Percentiles rank a stretch among this genome's conserved stretches.
Evolutionary conservation across 2,797 vertebrate genomes (phyloP).

Genomic region (Myotis myotis): DNA sequence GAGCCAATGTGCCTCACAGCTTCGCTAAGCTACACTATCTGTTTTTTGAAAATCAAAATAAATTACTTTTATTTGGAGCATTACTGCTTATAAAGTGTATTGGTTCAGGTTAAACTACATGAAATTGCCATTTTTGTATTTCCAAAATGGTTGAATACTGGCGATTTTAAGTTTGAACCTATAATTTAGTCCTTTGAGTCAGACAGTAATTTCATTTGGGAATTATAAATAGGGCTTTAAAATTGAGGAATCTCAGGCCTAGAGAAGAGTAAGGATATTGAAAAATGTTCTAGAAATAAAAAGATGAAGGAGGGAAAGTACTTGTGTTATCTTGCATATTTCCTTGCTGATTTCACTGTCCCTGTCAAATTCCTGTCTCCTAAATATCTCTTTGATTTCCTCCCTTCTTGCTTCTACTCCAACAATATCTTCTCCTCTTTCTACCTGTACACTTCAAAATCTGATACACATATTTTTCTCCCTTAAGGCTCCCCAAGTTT

Average conservation of each 20-base stretch:
- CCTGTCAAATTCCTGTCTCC: not conserved
- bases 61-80: not conserved
- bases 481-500: not conserved
- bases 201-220: not conserved
- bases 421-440: not conserved
- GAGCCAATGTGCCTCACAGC: not conserved
- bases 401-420: not conserved
- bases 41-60: not conserved
- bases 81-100: not conserved
- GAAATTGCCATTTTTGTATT: not conserved
- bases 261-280: not conserved
- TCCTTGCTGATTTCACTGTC: not conserved
- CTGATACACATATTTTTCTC: not conserved
- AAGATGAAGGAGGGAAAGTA: not conserved
- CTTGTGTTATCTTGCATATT: too few relatives aligned
- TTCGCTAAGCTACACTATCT: not conserved
- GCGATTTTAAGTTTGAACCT: conserved; percentile 13
- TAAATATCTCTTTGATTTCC: not conserved
- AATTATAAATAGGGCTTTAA: conserved; percentile 8
- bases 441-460: not conserved
- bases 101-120: not conserved
- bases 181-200: not conserved
- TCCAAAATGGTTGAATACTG: not conserved
- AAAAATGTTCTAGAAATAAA: not conserved
- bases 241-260: not conserved